These are phyloP conservation scores for Eulemur albifrons DNA, from an alignment of 2,797 vertebrate genomes.

Conservation along the genomic window DNA sequence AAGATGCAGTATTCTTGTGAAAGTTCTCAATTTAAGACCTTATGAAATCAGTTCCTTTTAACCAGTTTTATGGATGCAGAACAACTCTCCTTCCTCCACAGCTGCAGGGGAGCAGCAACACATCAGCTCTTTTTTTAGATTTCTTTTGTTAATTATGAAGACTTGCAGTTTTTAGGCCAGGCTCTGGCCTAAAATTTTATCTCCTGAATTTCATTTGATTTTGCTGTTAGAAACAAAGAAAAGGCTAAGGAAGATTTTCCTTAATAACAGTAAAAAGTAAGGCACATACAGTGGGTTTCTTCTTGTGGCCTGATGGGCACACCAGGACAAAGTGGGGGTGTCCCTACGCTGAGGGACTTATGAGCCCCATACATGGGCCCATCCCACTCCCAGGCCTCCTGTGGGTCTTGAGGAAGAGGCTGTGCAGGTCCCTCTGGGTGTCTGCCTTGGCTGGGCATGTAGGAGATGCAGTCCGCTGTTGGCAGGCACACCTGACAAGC, in stretches of 20 bases:
- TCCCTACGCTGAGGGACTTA: not conserved
- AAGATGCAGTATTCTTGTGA: not conserved
- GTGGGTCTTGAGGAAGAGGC: not conserved
- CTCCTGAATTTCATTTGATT: constrained; percentile 34
- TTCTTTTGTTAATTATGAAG: constrained; percentile 55
- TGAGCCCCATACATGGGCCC: not conserved
- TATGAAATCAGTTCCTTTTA: not conserved
- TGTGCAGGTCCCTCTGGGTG: not conserved
- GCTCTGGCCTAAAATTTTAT: constrained; percentile 27
- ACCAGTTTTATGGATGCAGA: not conserved
- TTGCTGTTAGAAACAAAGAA: constrained; percentile 47
- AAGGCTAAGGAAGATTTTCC: not conserved
- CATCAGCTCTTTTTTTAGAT: not conserved
- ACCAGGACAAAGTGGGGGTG: not conserved
- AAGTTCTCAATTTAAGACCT: not conserved
- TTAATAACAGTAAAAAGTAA: not conserved
- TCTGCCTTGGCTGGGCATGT: not conserved
- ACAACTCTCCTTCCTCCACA: not conserved
- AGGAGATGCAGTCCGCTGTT: not conserved
- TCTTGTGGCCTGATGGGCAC: not conserved
- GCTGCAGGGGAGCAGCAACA: not conserved
- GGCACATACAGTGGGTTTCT: not conserved
- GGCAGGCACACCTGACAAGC: not conserved
- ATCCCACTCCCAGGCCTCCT: not conserved
- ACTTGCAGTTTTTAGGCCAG: constrained; percentile 36